Percentiles rank a stretch among this genome's conserved stretches.
Evolutionary conservation across 2,113 vertebrate genomes (phyloP).

Genomic region (Meleagris gallopavo): DNA sequence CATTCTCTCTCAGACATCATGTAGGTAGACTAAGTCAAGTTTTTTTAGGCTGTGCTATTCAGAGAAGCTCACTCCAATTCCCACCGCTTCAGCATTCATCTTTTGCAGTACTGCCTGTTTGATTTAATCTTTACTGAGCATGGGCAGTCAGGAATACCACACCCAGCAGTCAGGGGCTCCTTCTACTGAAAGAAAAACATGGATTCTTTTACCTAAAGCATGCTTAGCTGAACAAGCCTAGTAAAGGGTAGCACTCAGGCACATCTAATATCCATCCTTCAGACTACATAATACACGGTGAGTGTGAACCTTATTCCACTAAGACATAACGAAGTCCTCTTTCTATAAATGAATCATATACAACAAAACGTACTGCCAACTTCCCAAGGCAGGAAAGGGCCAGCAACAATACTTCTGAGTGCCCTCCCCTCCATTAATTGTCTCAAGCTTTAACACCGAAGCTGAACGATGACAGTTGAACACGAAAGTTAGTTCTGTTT

Average conservation of each 20-base stretch:
- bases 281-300: neutral
- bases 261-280: neutral
- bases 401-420: neutral
- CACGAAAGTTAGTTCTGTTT: neutral
- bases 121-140: neutral
- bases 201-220: neutral
- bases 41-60: neutral
- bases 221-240: neutral
- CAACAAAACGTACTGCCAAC: neutral
- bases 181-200: neutral
- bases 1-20: neutral
- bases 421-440: constrained; percentile 7
- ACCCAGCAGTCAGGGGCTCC: neutral
- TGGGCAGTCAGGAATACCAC: neutral
- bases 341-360: neutral
- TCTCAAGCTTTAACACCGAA: neutral
- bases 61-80: neutral
- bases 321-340: neutral
- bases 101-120: neutral
- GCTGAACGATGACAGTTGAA: neutral
- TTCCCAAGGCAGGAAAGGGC: constrained; percentile 37
- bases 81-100: neutral
- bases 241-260: neutral
- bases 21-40: neutral
- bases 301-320: neutral